A percentile compares a stretch with the other conserved stretches of the same genome.
Evolutionary conservation across 2,113 vertebrate species (phyloP).

Genomic region (Entelurus aequoreus): DNA sequence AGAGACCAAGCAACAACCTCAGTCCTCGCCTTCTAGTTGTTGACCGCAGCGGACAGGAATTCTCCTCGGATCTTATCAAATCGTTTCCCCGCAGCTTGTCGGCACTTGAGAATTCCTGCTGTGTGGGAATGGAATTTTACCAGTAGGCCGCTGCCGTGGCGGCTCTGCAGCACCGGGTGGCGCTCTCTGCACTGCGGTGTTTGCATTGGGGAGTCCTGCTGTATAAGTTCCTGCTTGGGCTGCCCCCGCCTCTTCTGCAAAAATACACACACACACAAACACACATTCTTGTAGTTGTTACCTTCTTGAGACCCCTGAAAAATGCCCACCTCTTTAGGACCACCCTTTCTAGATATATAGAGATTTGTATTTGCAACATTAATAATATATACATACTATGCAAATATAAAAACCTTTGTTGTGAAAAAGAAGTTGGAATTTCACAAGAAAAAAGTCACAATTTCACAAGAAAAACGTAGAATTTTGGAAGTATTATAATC

Average conservation of each 20-base stretch:
- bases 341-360: too few relatives aligned
- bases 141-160: slow-evolving; percentile 13
- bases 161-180: slow-evolving; percentile 25
- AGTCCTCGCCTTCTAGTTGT: background rate
- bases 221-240: slow-evolving; percentile 59
- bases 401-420: too few relatives aligned
- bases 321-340: too few relatives aligned
- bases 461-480: too few relatives aligned
- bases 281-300: background rate
- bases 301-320: too few relatives aligned
- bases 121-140: slow-evolving; percentile 66
- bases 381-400: too few relatives aligned
- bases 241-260: slow-evolving; percentile 44
- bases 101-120: slow-evolving; percentile 27
- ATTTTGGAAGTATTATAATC: too few relatives aligned
- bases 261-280: slow-evolving; percentile 2
- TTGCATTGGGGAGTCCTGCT: slow-evolving; percentile 38
- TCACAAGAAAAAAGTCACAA: too few relatives aligned
- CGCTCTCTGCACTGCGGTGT: slow-evolving; percentile 30
- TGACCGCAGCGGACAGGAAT: slow-evolving; percentile 17
- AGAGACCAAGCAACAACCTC: background rate
- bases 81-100: slow-evolving; percentile 21
- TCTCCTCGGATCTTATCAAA: slow-evolving; percentile 30
- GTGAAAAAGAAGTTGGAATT: too few relatives aligned
- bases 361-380: too few relatives aligned